These are phyloP conservation scores for Tinea pellionella DNA, from an alignment of 2,888 invertebrate species.

Conservation along the genomic window DNA sequence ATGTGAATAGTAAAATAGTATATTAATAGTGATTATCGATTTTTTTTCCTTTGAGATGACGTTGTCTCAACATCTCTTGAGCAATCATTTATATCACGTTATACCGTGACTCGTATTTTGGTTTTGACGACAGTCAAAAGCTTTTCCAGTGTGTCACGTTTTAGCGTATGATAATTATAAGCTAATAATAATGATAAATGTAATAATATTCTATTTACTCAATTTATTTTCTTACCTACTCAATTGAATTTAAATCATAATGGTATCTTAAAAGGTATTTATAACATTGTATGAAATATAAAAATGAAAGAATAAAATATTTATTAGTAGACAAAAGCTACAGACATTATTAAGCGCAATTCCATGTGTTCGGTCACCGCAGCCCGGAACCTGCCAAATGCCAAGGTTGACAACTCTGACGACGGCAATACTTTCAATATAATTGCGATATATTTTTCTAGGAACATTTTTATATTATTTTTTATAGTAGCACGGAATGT, in stretches of 20 bases:
- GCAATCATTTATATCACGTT: neutral
- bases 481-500: too few relatives aligned
- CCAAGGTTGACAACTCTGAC: conserved; percentile 68
- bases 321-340: neutral
- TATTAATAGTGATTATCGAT: too few relatives aligned
- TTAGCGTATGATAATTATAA: neutral
- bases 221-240: too few relatives aligned
- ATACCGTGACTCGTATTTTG: neutral
- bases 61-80: neutral
- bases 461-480: too few relatives aligned
- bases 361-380: neutral
- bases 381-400: conserved; percentile 65
- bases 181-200: too few relatives aligned
- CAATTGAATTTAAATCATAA: too few relatives aligned
- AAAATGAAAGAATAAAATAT: neutral
- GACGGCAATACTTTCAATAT: conserved; percentile 61
- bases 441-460: conserved; percentile 47
- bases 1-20: too few relatives aligned
- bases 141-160: neutral
- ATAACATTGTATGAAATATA: neutral
- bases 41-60: too few relatives aligned
- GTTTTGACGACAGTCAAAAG: neutral
- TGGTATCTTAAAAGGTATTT: neutral
- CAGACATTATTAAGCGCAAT: neutral
- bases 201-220: too few relatives aligned